Base-by-base conservation (phyloP, 2,888 invertebrate species). In the Tenthredo notha region DNA sequence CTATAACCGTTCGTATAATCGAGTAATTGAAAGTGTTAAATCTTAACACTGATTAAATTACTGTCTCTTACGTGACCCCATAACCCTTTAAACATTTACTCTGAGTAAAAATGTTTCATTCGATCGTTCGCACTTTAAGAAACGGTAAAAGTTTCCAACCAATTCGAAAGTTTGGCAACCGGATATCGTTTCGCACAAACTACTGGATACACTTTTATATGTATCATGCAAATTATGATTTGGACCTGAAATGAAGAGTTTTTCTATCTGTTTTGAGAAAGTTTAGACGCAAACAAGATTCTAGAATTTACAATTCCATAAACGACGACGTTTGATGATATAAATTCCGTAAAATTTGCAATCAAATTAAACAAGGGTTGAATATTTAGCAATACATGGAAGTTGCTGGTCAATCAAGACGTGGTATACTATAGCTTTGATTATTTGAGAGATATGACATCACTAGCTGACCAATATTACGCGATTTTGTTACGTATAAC, bases 21-120 rank as follows among this genome's bases (percentile, higher is more conserved):
- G 54, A 75, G 77, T 43, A 86, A 74, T 84, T 85, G 84, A 77
- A 82, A 85, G 61, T 61, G 80, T 61, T 65, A 43, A 70, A 61
- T 47, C 78, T 78, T 83, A 43, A 61, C 61, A 18, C 43, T 84
- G 74, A 72, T 72, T 61, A 3, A 75, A 75, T 40, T 47, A 29
- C 47, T 9, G 21, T 29, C 47, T 75, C 21, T 25, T 25, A 10
- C 75, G 47, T 75, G 75, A 47, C 75, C 75, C 40, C 47, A 21
- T 75, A 21, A 75, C 75, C 75, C 47, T 47, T 75, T 9, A 25
- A 75, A 50, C 75, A 75, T 47, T 75, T 37, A n/a, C 37, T 75
- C 40, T 6, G 12, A 75, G 47, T 21, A 40, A 47, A 47, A 75
- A 75, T 21, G 47, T 47, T 75, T 25, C 75, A 50, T 43, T 47